Evolutionary conservation across 2,113 vertebrate species (phyloP).

Genomic region (Malaclemys terrapin): DNA sequence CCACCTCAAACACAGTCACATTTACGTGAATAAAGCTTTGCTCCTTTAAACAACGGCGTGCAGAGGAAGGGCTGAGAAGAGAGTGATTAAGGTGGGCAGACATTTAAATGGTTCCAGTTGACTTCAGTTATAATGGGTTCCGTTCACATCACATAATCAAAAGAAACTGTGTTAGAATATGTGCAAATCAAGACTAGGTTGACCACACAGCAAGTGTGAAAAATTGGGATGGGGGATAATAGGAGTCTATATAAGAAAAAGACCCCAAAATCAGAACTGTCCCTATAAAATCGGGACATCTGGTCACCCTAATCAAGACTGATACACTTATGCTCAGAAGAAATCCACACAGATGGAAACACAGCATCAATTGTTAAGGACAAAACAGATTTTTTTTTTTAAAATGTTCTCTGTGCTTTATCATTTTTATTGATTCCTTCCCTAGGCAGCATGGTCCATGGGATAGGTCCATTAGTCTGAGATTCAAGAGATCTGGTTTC

Average conservation of each 20-base stretch:
- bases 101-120: background rate
- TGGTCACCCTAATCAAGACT: too few relatives aligned
- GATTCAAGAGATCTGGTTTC: background rate
- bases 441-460: background rate
- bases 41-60: background rate
- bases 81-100: background rate
- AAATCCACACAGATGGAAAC: background rate
- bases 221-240: too few relatives aligned
- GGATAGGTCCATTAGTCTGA: background rate
- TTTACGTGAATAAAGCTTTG: background rate
- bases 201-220: too few relatives aligned
- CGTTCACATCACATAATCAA: background rate
- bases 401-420: background rate
- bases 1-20: rapidly evolving
- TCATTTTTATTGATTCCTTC: background rate
- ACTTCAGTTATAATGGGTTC: background rate
- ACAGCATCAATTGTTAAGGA: background rate
- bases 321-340: background rate
- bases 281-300: too few relatives aligned
- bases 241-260: too few relatives aligned
- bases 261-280: too few relatives aligned
- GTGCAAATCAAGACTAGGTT: background rate
- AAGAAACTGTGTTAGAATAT: background rate
- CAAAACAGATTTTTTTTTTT: background rate
- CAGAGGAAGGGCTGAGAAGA: background rate